These are phyloP conservation scores for Dendrocopos noguchii DNA, from an alignment of 2,113 vertebrate species.

Conservation along the genomic window DNA sequence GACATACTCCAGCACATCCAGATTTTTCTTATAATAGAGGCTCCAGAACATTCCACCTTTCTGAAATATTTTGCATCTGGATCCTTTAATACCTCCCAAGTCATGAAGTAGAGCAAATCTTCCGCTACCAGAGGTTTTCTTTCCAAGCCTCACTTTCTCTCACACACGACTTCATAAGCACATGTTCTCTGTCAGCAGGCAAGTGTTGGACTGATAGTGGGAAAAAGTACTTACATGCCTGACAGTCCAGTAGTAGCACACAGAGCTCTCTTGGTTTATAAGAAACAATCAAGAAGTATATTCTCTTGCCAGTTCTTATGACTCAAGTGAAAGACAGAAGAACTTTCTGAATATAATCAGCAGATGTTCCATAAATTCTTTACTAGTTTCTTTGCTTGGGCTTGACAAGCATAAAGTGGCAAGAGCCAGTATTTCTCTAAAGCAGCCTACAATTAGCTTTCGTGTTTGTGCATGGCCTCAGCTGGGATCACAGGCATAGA, in stretches of 20 bases:
- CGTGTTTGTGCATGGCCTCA: neutral
- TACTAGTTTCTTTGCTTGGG: neutral
- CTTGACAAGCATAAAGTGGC: fast-evolving
- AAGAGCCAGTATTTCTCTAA: neutral
- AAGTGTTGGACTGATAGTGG: neutral
- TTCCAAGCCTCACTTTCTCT: neutral
- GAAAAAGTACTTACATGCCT: neutral
- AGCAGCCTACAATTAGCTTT: neutral
- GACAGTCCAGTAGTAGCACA: neutral
- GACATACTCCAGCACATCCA: no score
- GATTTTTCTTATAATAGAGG: no score
- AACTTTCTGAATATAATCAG: neutral
- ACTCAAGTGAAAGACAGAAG: neutral
- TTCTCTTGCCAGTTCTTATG: neutral
- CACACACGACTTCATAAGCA: neutral
- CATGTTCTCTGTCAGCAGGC: neutral
- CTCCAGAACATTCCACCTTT: neutral
- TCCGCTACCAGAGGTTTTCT: neutral
- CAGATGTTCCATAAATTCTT: neutral
- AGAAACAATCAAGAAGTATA: fast-evolving
- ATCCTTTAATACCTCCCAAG: neutral
- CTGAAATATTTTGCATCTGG: neutral
- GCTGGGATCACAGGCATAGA: fast-evolving
- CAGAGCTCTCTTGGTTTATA: neutral
- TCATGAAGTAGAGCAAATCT: neutral